Evolutionary conservation across 2,113 vertebrate species (phyloP).

Genomic region (Nothobranchius kuhntae): DNA sequence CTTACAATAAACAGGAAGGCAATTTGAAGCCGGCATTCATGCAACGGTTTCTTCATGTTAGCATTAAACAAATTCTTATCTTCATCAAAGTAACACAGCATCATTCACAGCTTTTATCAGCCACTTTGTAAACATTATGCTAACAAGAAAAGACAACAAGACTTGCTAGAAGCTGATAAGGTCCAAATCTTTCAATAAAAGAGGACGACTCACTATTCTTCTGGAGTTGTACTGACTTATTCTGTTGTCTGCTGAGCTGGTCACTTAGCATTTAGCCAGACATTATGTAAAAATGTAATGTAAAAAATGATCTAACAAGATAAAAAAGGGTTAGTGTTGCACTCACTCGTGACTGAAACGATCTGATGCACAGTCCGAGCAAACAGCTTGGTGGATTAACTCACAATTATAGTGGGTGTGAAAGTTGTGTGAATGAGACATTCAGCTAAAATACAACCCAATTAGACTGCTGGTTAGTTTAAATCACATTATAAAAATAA

Average conservation of each 20-base stretch:
- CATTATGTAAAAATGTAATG: not conserved
- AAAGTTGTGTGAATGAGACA: not conserved
- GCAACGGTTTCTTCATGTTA: not conserved
- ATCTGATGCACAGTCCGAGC: not conserved
- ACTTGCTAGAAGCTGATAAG: too few relatives aligned
- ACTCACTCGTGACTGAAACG: not conserved
- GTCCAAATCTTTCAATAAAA: not conserved
- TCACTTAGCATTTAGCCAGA: not conserved
- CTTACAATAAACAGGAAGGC: not conserved
- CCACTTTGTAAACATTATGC: not conserved
- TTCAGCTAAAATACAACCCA: not conserved
- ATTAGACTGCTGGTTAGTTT: not conserved
- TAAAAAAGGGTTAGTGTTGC: not conserved
- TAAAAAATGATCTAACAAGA: not conserved
- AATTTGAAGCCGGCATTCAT: not conserved
- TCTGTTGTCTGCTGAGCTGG: not conserved
- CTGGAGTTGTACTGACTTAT: not conserved
- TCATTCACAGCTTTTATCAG: not conserved
- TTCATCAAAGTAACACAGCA: not conserved
- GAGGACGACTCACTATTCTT: not conserved
- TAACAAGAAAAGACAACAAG: not conserved
- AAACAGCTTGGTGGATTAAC: not conserved
- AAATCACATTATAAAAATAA: not conserved
- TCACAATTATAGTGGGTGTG: not conserved
- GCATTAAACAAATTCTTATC: not conserved